Evolutionary conservation across 2,113 vertebrate genomes (phyloP), one percentile per base, ranked within the genome.

Genomic region (Chiloscyllium plagiosum): DNA sequence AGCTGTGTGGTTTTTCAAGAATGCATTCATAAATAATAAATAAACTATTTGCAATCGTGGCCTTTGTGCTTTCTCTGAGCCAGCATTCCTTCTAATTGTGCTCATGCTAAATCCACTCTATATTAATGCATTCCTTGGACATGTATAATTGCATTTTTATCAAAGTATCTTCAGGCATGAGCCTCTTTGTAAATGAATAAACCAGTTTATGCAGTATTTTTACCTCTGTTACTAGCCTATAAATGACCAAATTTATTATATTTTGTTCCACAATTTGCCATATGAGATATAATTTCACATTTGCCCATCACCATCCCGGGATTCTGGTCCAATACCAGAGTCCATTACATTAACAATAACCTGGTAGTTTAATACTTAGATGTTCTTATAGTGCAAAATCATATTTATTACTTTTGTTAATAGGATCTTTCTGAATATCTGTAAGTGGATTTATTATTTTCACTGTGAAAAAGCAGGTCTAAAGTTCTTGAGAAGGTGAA

Each of bases 131-230:
- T 37, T 68, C n/a, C 6, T 37, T 66, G 20, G n/a, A 93, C 37
- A 22, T 42, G 89, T 19, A 93, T 68, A 66, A 93, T 66, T 93
- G 61, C 61, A 93, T 93, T 68, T 20, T 93, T 93, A 93, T 93
- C 89, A 37, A 93, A 93, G 5, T 65, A 68, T 93, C 61, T 37
- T 68, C 61, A 66, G 2, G 24, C 89, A 37, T 37, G 4, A 6
- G 61, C 56, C 20, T 65, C 61, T 42, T 66, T 37, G 61, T 93
- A 93, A 90, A 66, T 93, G 66, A 83, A 93, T 93, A 89, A 90
- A 42, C 61, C 4, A 7, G n/a, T 68, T 93, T 37, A 61, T 47
- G 80, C 80, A 6, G 37, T 37, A 1, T 5, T 47, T 66, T 87
- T 61, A 61, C n/a, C n/a, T 15, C n/a, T 92, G 61, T 65, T 93